These are phyloP conservation scores for Acanthopleura granulata DNA, from an alignment of 2,888 invertebrate species.

Conservation along the genomic window DNA sequence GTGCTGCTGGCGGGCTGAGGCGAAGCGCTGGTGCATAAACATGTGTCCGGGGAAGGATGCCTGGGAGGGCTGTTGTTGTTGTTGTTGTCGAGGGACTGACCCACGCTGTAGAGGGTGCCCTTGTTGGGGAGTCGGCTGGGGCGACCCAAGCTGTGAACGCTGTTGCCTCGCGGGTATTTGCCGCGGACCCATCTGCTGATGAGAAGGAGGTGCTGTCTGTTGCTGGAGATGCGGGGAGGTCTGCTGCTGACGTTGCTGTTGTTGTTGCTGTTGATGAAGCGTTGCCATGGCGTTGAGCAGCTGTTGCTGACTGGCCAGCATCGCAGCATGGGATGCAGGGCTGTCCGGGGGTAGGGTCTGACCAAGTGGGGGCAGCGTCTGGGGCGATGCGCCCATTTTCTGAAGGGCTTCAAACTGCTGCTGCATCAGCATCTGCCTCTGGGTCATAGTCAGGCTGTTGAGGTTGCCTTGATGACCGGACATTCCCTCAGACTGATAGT, in stretches of 20 bases:
- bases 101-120: neutral
- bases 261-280: conserved; percentile 13
- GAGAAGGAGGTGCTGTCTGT: neutral
- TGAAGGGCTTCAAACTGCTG: conserved; percentile 6
- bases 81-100: conserved; percentile 44
- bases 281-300: conserved; percentile 10
- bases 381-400: neutral
- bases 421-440: conserved; percentile 23
- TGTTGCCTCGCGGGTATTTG: neutral
- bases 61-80: conserved; percentile 64
- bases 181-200: no score
- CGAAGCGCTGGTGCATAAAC: conserved; percentile 13
- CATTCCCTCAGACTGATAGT: neutral
- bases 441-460: neutral
- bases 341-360: neutral
- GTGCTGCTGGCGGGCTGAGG: neutral
- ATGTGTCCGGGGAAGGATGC: conserved; percentile 1
- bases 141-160: neutral
- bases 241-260: conserved; percentile 18
- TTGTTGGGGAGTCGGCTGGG: neutral
- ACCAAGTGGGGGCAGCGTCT: neutral
- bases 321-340: conserved; percentile 7
- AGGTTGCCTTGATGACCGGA: neutral
- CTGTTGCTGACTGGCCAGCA: conserved; percentile 19
- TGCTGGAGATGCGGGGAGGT: neutral